Base-by-base conservation (phyloP, 2,113 vertebrate genomes). In the Turdus rufiventris region DNA sequence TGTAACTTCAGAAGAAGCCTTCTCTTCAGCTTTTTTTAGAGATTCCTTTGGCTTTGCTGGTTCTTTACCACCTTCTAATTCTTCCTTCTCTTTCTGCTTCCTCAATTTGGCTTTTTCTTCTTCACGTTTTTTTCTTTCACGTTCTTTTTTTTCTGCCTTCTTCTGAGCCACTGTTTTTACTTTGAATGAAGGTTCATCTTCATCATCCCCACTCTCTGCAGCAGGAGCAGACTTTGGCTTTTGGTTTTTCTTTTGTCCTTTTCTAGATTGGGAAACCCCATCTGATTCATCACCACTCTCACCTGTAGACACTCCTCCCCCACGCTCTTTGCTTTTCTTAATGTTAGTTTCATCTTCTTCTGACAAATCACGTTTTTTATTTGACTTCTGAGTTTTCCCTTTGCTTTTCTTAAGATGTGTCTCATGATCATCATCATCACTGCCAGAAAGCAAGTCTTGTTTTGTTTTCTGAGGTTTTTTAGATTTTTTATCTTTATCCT, bases 141-240 rank as follows among this genome's bases (percentile, higher is more conserved):
- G 95, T 93, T 99, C 99, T 93, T 99, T 99, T 97, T 99, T 99
- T 97, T 99, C 99, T 11, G 99, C 99, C 87, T 99, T 99, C 97
- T 99, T 99, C 95, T 99, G 99, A 20, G 99, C 99, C 33, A 99
- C 98, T 2, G 99, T 99, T 97, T 99, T 99, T 70, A 99, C 98
- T 97, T 98, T 99, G 95, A 98, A 99, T 45, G 98, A 94, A 10
- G 98, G 95, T 2, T 97, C 97, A 2, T 98, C 98, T 7, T 98
- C 98, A 45, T 98, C 98, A 33, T 98, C 98, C 13, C 96, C 98
- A 28, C 98, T 98, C 38, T 98, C 98, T 21, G 97, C 97, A 31
- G 89, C 97, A 88, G 97, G 96, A 26, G 78, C 57, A 33, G 96
- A 34, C 70, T 98, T 99, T 2, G 83, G 88, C 85, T 99, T 99